phyloP scores from a whole-genome alignment of 2,888 invertebrate genomes.

The Sthenelais limicola region DNA sequence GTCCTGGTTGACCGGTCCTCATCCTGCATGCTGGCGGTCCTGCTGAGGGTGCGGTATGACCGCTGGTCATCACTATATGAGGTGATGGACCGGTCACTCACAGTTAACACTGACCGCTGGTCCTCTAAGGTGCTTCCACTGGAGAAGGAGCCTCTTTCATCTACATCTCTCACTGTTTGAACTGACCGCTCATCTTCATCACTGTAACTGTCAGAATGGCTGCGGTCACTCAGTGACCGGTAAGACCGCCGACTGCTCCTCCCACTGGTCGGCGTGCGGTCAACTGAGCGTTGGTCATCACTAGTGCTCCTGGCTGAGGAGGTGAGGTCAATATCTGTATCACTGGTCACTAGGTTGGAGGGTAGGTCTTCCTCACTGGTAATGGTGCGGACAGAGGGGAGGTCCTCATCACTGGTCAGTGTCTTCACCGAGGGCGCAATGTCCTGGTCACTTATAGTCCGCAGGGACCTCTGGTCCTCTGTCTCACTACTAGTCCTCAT shows the following conservation, averaged over 20 bases:
- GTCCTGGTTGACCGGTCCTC: conserved; percentile 17
- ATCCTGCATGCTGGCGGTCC: neutral
- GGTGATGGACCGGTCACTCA: conserved; percentile 30
- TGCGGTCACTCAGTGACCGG: conserved; percentile 22
- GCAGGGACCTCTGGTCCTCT: conserved; percentile 5
- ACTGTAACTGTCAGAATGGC: conserved; percentile 17
- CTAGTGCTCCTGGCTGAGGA: conserved; percentile 11
- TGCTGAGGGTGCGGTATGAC: conserved; percentile 5
- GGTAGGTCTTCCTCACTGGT: conserved; percentile 35
- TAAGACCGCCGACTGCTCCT: conserved; percentile 26
- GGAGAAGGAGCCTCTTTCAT: conserved; percentile 22
- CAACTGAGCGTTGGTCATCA: conserved; percentile 16
- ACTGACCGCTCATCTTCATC: conserved; percentile 32
- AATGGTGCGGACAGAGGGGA: conserved; percentile 20
- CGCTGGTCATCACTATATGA: conserved; percentile 27
- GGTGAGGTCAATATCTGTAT: conserved; percentile 10
- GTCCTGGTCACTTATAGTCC: conserved; percentile 28
- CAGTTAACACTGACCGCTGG: conserved; percentile 28
- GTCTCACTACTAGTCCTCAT: conserved; percentile 22
- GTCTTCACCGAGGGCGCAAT: conserved; percentile 16
- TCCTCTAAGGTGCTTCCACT: conserved; percentile 11
- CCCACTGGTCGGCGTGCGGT: conserved; percentile 9
- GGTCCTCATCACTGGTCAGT: conserved; percentile 27
- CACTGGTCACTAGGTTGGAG: conserved; percentile 25
- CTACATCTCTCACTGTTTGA: conserved; percentile 24